These are phyloP conservation scores for Piezodorus guildinii DNA, from an alignment of 1,140 invertebrate genomes.

Conservation along the genomic window DNA sequence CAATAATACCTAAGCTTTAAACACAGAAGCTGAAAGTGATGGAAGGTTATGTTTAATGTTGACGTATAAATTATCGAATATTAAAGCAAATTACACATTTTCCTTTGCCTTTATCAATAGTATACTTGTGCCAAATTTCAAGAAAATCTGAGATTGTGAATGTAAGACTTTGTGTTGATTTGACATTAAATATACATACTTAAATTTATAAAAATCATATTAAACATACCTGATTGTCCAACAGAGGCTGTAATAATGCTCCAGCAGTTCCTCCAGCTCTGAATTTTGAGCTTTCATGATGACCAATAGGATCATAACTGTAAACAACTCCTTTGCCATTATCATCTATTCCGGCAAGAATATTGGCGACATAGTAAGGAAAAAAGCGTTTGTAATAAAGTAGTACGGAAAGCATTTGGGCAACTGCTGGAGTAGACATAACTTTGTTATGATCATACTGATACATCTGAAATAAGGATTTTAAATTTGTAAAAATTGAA, in stretches of 20 bases:
- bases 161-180: too few relatives aligned
- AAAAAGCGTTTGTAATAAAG: conserved; percentile 96
- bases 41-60: too few relatives aligned
- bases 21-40: too few relatives aligned
- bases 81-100: too few relatives aligned
- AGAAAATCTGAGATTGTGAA: too few relatives aligned
- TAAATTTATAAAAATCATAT: too few relatives aligned
- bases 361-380: conserved; percentile 94
- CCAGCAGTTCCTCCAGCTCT: conserved; percentile 75
- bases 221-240: conserved; percentile 64
- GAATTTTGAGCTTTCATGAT: conserved; percentile 69
- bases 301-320: conserved; percentile 94
- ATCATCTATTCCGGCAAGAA: conserved; percentile 78
- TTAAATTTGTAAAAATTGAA: not conserved
- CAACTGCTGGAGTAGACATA: conserved; percentile 84
- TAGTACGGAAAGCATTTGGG: conserved; percentile 91
- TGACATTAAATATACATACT: too few relatives aligned
- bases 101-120: too few relatives aligned
- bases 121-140: too few relatives aligned
- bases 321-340: conserved; percentile 88
- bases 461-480: conserved; percentile 64
- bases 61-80: too few relatives aligned
- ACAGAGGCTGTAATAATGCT: conserved; percentile 64
- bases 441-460: conserved; percentile 87
- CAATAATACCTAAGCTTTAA: too few relatives aligned